Evolutionary conservation across 2,888 invertebrate species (phyloP), one percentile per base, ranked within the genome.

Genomic region (Ditula angustiorana): DNA sequence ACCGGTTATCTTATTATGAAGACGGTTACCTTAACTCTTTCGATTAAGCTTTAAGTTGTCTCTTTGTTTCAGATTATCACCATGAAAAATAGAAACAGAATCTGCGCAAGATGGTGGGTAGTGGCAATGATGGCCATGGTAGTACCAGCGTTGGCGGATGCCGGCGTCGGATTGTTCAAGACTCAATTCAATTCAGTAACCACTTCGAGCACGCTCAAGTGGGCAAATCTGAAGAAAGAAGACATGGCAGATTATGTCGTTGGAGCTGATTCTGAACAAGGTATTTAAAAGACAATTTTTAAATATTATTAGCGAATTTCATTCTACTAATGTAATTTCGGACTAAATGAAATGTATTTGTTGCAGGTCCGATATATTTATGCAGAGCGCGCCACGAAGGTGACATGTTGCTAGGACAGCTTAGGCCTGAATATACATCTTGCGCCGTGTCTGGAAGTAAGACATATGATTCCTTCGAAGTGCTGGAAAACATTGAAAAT

Each of bases 191-290:
- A 95, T 67, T 96, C 97, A 84, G 93, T 95, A 61, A 93, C 96
- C 59, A 97, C 97, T 3, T 97, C 97, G 5, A 96, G 96, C 76
- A 96, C 97, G 0, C 92, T 97, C 57, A 94, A 94, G 78, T 97
- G 97, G 97, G 93, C 95, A 57, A 94, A 94, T 68, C 74, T 86
- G 55, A 88, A 83, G 69, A 86, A 83, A 74, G 88, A 90, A 74
- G 79, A 79, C 5, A 87, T 87, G 83, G 78, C 73, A 68, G 94
- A 94, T 74, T 95, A 96, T 56, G 96, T 97, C 23, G 90, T 95
- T 44, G 97, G 96, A 71, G 87, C 90, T 55, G 79, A 85, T 60
- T 87, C 90, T 57, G 80, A 85, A 67, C 71, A 86, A 83, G 92
- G 92, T 91, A 81, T 5, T 28, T 49, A 24, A 8, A 3, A n/a